Evolutionary conservation across 1,140 invertebrate genomes (phyloP).

Genomic region (Drosophila saltans): DNA sequence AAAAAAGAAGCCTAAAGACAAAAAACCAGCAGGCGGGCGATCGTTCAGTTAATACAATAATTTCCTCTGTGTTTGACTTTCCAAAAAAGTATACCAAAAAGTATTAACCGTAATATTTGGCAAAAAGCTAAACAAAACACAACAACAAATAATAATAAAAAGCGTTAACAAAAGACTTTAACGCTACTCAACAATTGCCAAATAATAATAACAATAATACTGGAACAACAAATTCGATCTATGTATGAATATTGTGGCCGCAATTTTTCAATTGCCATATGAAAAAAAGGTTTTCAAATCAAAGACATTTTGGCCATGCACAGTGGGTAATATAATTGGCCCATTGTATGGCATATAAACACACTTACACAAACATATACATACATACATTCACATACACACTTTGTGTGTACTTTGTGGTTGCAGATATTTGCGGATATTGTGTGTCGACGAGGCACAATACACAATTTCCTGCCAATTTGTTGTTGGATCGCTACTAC

Average conservation of each 20-base stretch:
- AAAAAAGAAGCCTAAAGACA: slow-evolving; percentile 13
- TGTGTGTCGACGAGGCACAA: slow-evolving; percentile 23
- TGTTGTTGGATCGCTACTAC: background rate
- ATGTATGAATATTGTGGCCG: slow-evolving; percentile 52
- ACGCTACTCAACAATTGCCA: slow-evolving; percentile 42
- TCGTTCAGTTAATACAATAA: slow-evolving; percentile 19
- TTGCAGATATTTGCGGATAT: slow-evolving; percentile 26
- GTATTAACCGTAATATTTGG: slow-evolving; percentile 34
- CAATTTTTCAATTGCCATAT: slow-evolving; percentile 55
- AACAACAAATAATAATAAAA: slow-evolving; percentile 16
- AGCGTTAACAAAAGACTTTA: slow-evolving; percentile 38
- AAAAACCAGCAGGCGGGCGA: slow-evolving; percentile 37
- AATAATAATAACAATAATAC: slow-evolving; percentile 32
- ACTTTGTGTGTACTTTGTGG: slow-evolving; percentile 28
- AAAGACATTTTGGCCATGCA: slow-evolving; percentile 57
- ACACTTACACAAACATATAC: slow-evolving; percentile 16
- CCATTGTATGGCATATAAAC: background rate
- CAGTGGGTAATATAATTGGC: slow-evolving; percentile 53
- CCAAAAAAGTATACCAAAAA: slow-evolving; percentile 18
- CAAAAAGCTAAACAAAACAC: slow-evolving; percentile 42
- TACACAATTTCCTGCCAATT: slow-evolving; percentile 45
- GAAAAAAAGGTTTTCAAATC: slow-evolving; percentile 1
- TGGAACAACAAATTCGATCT: slow-evolving; percentile 14
- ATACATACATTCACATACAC: slow-evolving; percentile 35
- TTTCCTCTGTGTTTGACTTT: slow-evolving; percentile 48